Conservation (phyloP, 1,140 invertebrate genomes). For the Drosophila carrolli region DNA sequence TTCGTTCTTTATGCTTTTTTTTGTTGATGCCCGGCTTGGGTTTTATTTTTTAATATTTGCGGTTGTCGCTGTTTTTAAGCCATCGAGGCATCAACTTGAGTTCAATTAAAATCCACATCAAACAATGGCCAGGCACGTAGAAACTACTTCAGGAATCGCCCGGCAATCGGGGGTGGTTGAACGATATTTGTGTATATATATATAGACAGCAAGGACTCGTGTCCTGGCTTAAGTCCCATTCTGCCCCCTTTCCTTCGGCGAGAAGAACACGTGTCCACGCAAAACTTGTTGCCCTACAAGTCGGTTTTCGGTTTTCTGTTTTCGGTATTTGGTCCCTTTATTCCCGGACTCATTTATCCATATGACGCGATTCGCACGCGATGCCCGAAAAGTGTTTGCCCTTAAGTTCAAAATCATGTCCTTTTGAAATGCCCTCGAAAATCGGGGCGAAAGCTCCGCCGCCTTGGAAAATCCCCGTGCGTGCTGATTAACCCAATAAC, state of each 20-base stretch:
- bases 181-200: not conserved
- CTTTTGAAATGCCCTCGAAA: conserved; percentile 27
- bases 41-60: conserved; percentile 76
- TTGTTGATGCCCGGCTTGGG: conserved; percentile 21
- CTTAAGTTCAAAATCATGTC: conserved; percentile 63
- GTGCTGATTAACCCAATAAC: conserved; percentile 62
- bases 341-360: conserved; percentile 43
- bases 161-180: conserved; percentile 19
- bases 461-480: conserved; percentile 42
- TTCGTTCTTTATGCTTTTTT: conserved; percentile 14
- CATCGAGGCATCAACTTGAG: conserved; percentile 71
- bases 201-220: conserved; percentile 16
- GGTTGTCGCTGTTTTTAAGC: conserved; percentile 78
- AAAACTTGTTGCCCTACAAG: conserved; percentile 49
- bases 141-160: conserved; percentile 74
- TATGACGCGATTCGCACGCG: conserved; percentile 58
- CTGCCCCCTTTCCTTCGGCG: conserved; percentile 7
- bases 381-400: conserved; percentile 53
- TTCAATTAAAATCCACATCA: conserved; percentile 85
- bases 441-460: conserved; percentile 23
- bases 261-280: conserved; percentile 48
- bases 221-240: conserved; percentile 46
- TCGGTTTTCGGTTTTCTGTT: not conserved
- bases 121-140: conserved; percentile 84
- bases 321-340: conserved; percentile 10